Conservation (phyloP, 2,888 invertebrate species). For the Drosophila paranaensis region DNA sequence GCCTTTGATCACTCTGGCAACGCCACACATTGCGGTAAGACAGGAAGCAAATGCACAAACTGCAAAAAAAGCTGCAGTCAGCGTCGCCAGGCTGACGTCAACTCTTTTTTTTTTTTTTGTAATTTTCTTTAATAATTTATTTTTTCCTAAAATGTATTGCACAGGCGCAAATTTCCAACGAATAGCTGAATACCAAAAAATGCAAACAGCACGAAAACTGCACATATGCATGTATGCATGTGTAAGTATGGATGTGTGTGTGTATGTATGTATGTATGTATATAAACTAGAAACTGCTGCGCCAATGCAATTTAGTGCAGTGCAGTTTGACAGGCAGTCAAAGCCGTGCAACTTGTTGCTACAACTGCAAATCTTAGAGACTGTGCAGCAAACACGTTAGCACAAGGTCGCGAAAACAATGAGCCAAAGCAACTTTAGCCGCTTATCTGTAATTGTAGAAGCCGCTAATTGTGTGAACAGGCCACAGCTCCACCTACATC, state of each 20-base stretch:
- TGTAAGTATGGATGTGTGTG: too few relatives aligned
- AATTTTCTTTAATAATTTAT: too few relatives aligned
- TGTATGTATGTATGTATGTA: background rate
- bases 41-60: constrained; percentile 19
- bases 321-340: constrained; percentile 37
- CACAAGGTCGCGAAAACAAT: constrained; percentile 69
- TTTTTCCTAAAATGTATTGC: constrained; percentile 41
- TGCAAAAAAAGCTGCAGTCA: constrained; percentile 43
- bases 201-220: constrained; percentile 7
- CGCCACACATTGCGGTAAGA: constrained; percentile 32
- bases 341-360: constrained; percentile 65
- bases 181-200: constrained; percentile 43
- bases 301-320: constrained; percentile 26
- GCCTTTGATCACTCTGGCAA: constrained; percentile 43
- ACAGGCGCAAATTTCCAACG: constrained; percentile 49
- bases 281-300: constrained; percentile 19
- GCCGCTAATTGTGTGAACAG: constrained; percentile 66
- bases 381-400: constrained; percentile 40
- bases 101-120: constrained; percentile 15
- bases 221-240: too few relatives aligned
- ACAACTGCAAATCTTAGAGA: constrained; percentile 23
- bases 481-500: constrained; percentile 13
- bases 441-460: constrained; percentile 60
- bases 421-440: constrained; percentile 45
- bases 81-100: constrained; percentile 63